Evolutionary conservation across 1,140 invertebrate genomes (phyloP), one percentile per base, ranked within the genome.

Genomic region (Pseudomyrmex sp.): DNA sequence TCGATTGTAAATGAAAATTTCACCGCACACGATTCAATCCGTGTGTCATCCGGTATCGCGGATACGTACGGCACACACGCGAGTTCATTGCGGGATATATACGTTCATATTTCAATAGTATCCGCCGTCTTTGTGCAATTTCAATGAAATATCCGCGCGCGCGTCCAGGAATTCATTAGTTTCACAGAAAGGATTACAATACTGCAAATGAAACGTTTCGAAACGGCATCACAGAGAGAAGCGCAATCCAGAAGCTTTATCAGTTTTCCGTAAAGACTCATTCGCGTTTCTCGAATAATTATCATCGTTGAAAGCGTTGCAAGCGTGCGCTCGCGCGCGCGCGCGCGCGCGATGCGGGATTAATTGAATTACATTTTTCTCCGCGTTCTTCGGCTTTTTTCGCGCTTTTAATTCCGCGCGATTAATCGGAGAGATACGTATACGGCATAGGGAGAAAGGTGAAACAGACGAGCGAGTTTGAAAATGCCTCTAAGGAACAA

Each of bases 331-430:
- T 0, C 18, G 18, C 18, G 35, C 35, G 48, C 13, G 26, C 26
- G 18, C 18, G 18, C 18, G 35, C 35, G 48, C 13, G 48, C 18
- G 46, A 13, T 63, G 7, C n/a, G 12, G 26, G n/a, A 75, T 82
- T 54, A 82, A 75, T 82, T 75, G 23, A 75, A 82, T 82, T 75
- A 74, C 26, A 80, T 72, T 59, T 80, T 48, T 26, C 54, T 13
- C 20, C 48, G 2, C 48, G 50, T 63, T 54, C 58, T 48, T 63
- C 77, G 20, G 7, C 26, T 52, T 23, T 63, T 63, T 75, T 61
- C 15, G 48, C 9, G 35, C 48, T 63, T 82, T 74, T 75, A 82
- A 75, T 82, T 82, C 20, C 48, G 59, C 48, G 18, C 79, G 70
- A 82, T 82, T 82, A 82, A 82, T 73, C 58, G 69, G 5, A 35